phyloP scores from a whole-genome alignment of 2,888 invertebrate genomes.

The Cryptocheilus praepositus region DNA sequence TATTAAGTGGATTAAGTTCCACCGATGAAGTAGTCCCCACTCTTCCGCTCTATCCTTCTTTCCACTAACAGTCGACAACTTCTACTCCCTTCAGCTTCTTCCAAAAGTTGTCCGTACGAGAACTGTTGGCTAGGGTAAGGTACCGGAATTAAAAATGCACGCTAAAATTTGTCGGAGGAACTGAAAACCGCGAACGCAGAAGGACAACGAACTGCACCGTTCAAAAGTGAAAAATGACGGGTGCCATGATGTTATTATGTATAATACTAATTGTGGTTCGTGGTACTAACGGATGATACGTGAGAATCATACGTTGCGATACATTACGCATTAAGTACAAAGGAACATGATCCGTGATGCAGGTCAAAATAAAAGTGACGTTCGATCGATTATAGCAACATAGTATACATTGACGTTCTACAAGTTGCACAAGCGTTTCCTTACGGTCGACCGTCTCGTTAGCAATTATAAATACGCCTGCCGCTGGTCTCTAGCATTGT shows the following conservation, averaged over 20 bases:
- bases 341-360: no score
- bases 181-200: slow-evolving; percentile 19
- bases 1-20: slow-evolving; percentile 70
- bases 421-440: background rate
- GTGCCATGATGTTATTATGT: no score
- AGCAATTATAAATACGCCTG: slow-evolving; percentile 31
- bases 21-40: slow-evolving; percentile 57
- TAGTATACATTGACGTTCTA: no score
- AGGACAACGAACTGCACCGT: slow-evolving; percentile 30
- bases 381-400: no score
- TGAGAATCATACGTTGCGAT: no score
- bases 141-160: slow-evolving; percentile 49
- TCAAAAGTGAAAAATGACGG: slow-evolving; percentile 16
- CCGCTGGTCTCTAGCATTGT: slow-evolving; percentile 26
- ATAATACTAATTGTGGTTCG: no score
- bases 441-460: slow-evolving; percentile 24
- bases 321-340: no score
- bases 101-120: slow-evolving; percentile 44
- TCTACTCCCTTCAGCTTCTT: slow-evolving; percentile 52
- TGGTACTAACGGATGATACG: no score
- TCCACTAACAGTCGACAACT: slow-evolving; percentile 49
- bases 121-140: slow-evolving; percentile 25
- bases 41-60: slow-evolving; percentile 40
- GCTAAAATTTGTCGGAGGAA: slow-evolving; percentile 38
- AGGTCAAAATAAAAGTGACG: no score